Evolutionary conservation across 2,888 invertebrate species (phyloP).

Genomic region (Pocota personata): DNA sequence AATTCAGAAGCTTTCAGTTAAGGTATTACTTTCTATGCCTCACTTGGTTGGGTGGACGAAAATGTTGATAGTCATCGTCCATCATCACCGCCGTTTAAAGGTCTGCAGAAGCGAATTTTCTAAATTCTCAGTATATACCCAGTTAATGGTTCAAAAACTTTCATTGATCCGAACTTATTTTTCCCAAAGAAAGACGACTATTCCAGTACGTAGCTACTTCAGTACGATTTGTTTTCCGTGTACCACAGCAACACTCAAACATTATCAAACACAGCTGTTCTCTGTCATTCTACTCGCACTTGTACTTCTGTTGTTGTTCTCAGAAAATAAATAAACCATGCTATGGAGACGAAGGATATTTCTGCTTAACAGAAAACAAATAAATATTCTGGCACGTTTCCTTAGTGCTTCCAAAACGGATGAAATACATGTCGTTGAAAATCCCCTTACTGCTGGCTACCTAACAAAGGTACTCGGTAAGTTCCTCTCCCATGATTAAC

Average conservation of each 20-base stretch:
- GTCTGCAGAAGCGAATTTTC: no score
- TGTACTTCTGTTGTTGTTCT: neutral
- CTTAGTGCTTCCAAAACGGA: slow-evolving; percentile 29
- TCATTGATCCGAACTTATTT: no score
- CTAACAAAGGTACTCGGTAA: slow-evolving; percentile 38
- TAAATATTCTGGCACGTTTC: slow-evolving; percentile 35
- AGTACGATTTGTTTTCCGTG: neutral
- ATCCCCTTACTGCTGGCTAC: slow-evolving; percentile 45
- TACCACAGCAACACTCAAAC: neutral
- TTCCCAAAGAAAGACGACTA: no score
- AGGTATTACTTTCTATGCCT: no score
- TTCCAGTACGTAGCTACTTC: no score
- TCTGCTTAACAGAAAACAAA: slow-evolving; percentile 27
- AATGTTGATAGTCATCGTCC: no score
- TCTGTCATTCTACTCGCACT: neutral
- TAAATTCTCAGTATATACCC: no score
- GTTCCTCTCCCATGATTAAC: neutral
- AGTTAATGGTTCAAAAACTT: no score
- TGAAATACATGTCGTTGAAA: slow-evolving; percentile 29
- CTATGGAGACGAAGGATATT: neutral
- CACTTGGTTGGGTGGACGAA: no score
- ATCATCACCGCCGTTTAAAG: no score
- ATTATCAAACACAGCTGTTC: neutral
- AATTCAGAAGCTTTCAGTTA: no score
- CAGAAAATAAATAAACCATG: slow-evolving; percentile 38